Conservation (phyloP, 2,888 invertebrate species). For the Darwinula stevensoni region DNA sequence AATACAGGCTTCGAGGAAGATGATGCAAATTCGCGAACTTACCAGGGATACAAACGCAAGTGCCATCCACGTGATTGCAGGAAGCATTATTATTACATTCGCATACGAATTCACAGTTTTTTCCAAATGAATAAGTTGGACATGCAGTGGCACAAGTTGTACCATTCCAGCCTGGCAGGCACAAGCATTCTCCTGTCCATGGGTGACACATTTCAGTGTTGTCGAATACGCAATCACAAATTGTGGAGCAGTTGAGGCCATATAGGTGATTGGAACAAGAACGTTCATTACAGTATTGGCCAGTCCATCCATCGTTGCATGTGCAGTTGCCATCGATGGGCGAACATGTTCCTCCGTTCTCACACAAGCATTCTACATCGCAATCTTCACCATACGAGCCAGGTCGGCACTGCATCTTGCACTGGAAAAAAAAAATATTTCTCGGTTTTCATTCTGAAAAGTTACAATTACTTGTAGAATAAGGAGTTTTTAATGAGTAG, state of each 20-base stretch:
- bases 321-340: too few relatives aligned
- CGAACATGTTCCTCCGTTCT: too few relatives aligned
- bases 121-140: constrained; percentile 46
- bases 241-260: constrained; percentile 32
- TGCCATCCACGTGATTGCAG: constrained; percentile 55
- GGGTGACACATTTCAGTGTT: constrained; percentile 29
- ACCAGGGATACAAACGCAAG: constrained; percentile 43
- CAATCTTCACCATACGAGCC: too few relatives aligned
- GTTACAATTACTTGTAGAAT: too few relatives aligned
- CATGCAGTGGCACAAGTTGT: constrained; percentile 46
- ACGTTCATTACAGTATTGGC: constrained; percentile 34
- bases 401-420: too few relatives aligned
- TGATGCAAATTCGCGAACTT: background rate
- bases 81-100: constrained; percentile 55
- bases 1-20: too few relatives aligned
- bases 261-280: constrained; percentile 32
- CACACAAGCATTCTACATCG: too few relatives aligned
- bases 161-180: constrained; percentile 58
- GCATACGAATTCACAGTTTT: constrained; percentile 40
- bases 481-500: too few relatives aligned
- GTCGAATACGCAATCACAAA: constrained; percentile 36
- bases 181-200: constrained; percentile 18
- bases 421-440: too few relatives aligned
- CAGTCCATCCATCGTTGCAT: too few relatives aligned
- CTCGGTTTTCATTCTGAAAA: too few relatives aligned